These are phyloP conservation scores for Brachyrhaphis roseni DNA, from an alignment of 2,797 vertebrate genomes.

Conservation along the genomic window DNA sequence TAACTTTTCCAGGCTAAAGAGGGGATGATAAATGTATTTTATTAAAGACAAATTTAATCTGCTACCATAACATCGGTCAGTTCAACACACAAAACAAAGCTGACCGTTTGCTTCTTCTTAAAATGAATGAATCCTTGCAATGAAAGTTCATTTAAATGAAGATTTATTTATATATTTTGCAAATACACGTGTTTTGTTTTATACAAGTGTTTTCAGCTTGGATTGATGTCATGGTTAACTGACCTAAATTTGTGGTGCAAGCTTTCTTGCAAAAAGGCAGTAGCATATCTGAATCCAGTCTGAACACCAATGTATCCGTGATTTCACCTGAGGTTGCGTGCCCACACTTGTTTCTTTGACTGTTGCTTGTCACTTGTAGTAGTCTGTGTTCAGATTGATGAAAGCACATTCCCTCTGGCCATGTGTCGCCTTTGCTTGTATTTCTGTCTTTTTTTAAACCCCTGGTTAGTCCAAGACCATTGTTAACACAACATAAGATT, in stretches of 20 bases:
- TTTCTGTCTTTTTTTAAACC: constrained; percentile 14
- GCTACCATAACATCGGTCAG: background rate
- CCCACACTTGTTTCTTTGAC: constrained; percentile 21
- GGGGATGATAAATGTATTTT: background rate
- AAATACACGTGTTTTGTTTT: background rate
- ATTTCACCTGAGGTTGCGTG: constrained; percentile 20
- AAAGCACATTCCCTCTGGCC: constrained; percentile 54
- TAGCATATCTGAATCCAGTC: constrained; percentile 25
- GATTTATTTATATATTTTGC: background rate
- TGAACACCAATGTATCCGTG: constrained; percentile 3
- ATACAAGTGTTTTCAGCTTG: background rate
- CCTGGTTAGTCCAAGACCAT: background rate
- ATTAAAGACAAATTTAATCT: background rate
- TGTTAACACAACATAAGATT: constrained; percentile 7
- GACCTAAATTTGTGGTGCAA: background rate
- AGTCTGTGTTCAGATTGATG: constrained; percentile 48
- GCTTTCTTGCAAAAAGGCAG: constrained; percentile 17
- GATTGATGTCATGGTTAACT: background rate
- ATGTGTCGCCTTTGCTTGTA: constrained; percentile 36
- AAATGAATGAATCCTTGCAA: background rate
- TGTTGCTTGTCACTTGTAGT: constrained; percentile 45
- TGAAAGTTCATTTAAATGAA: background rate
- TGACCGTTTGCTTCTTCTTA: background rate
- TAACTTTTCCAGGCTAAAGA: background rate
- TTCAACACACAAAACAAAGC: background rate